Evolutionary conservation across 2,113 vertebrate genomes (phyloP), one percentile per base, ranked within the genome.

Genomic region (Corydoras maculifer): DNA sequence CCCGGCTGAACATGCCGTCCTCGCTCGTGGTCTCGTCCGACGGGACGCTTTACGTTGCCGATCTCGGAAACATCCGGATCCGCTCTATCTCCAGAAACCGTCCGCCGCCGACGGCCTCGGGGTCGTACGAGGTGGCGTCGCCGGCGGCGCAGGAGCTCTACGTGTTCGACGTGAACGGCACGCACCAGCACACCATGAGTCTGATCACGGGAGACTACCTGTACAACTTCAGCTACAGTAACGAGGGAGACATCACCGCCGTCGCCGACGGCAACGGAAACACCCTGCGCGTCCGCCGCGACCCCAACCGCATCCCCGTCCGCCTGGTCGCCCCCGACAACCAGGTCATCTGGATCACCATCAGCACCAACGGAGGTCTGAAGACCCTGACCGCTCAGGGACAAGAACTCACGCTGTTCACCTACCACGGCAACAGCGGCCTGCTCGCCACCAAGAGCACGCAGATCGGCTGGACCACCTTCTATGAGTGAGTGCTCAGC

Each of bases 191-290:
- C 73, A 99, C 97, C 0, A 83, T 96, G 81, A 98, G 94, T 68
- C 86, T 99, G 29, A 91, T 99, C 78, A 99, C 96, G 0, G 95
- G 94, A 3, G 97, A 99, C 77, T 98, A 95, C 69, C 90, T 97
- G 69, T 99, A 95, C 87, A 99, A 98, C 75, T 99, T 99, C 29
- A 99, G 95, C 87, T 99, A 98, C 86, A 99, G 95, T 76, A 98
- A 98, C 0, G 97, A 99, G 59, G 94, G 98, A 0, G 96, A 99
- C 0, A 86, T 99, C 2, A 98, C 96, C 0, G 95, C 95, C 0
- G 94, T 99, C 62, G 97, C 95, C 0, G 96, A 98, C 80, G 97
- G 96, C 87, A 98, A 91, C 0, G 97, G 97, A 60, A 98, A 98
- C 51, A 98, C 95, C 0, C 93, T 98, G 0, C 89, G 96, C 0